Evolutionary conservation across 64 coral and sea anemone species (phyloP).

Genomic region (Montipora capricornis): DNA sequence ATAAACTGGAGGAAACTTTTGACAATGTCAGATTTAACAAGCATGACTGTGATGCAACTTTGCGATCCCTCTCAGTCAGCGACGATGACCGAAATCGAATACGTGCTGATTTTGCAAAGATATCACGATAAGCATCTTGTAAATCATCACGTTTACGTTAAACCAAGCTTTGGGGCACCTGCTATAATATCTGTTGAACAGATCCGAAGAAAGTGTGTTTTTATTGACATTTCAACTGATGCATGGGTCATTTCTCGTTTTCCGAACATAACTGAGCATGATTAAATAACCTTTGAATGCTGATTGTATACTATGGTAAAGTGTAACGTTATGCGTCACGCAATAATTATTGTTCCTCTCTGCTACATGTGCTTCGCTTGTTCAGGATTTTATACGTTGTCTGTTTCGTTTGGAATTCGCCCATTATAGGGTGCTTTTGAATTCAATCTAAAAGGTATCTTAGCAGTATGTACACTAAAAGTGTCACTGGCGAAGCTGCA

Average conservation of each 20-base stretch:
- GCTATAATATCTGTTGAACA: slow-evolving; percentile 46
- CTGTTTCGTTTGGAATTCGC: neutral
- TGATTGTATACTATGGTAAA: neutral
- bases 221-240: slow-evolving; percentile 57
- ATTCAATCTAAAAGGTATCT: neutral
- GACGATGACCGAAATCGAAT: neutral
- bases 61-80: neutral
- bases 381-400: neutral
- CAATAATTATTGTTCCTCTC: neutral
- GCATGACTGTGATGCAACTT: neutral
- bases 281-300: neutral
- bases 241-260: slow-evolving; percentile 63
- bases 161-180: slow-evolving; percentile 11
- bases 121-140: slow-evolving; percentile 23
- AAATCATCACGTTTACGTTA: slow-evolving; percentile 24
- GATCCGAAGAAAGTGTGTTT: slow-evolving; percentile 60
- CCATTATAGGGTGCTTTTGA: neutral
- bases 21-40: slow-evolving; percentile 1
- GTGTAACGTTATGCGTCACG: neutral
- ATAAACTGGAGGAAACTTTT: slow-evolving; percentile 15
- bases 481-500: too few relatives aligned
- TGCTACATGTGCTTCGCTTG: neutral
- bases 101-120: neutral
- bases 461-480: neutral
- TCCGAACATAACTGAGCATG: slow-evolving; percentile 52